A percentile compares a stretch with the other conserved stretches of the same genome.
Evolutionary conservation across 2,888 invertebrate genomes (phyloP).

Genomic region (Eilema sororculum): DNA sequence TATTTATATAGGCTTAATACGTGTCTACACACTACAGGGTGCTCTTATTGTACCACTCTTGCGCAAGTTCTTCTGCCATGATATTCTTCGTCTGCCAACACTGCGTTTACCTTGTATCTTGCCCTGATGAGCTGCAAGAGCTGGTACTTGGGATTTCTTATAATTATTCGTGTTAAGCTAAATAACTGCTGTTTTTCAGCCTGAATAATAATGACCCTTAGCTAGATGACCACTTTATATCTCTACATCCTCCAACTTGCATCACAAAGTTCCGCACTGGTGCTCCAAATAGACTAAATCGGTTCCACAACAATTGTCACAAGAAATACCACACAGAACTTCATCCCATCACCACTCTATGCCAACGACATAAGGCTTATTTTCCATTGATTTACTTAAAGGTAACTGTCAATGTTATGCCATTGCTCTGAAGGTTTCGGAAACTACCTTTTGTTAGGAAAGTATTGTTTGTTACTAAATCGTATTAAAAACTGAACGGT

Average conservation of each 20-base stretch:
- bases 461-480: constrained; percentile 31
- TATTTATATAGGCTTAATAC: too few species aligned
- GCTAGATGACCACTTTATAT: neutral
- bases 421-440: constrained; percentile 30
- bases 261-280: constrained; percentile 59
- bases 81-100: too few species aligned
- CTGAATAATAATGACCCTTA: too few species aligned
- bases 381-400: constrained; percentile 9
- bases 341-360: constrained; percentile 8
- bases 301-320: constrained; percentile 59
- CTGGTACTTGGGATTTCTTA: too few species aligned
- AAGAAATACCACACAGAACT: constrained; percentile 28
- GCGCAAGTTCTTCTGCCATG: too few species aligned
- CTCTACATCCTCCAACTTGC: constrained; percentile 32
- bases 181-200: too few species aligned
- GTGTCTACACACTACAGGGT: too few species aligned
- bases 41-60: too few species aligned
- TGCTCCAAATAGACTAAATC: constrained; percentile 58
- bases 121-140: too few species aligned
- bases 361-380: constrained; percentile 19
- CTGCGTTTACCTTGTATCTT: too few species aligned
- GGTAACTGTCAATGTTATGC: constrained; percentile 7
- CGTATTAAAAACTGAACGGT: constrained; percentile 36
- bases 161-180: too few species aligned
- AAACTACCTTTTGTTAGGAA: constrained; percentile 43